These are phyloP conservation scores for Slavum lentiscoides DNA, from an alignment of 2,888 invertebrate species.

Conservation along the genomic window DNA sequence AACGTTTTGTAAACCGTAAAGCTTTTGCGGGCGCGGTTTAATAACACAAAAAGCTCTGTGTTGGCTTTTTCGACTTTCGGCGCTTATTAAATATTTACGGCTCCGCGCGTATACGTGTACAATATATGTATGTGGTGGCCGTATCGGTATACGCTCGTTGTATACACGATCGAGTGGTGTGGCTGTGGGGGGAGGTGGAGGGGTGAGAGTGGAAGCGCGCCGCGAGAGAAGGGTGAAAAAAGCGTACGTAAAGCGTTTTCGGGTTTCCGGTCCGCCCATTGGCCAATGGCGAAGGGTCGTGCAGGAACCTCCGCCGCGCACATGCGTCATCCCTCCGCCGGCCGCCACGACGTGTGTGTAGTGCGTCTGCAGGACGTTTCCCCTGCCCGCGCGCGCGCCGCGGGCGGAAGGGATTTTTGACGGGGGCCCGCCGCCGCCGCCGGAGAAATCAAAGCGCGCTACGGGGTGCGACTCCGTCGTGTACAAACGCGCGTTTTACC, in stretches of 20 bases:
- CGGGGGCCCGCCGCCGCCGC: neutral
- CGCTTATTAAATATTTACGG: conserved; percentile 53
- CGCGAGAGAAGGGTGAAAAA: conserved; percentile 42
- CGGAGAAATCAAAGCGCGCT: conserved; percentile 13
- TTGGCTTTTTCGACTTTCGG: conserved; percentile 51
- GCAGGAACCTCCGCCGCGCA: conserved; percentile 33
- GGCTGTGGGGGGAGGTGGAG: neutral
- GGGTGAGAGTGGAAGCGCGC: neutral
- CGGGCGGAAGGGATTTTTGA: conserved; percentile 21
- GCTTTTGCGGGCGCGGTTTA: conserved; percentile 52
- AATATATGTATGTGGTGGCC: neutral
- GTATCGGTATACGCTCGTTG: neutral
- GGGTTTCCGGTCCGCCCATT: conserved; percentile 53
- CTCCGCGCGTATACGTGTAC: neutral
- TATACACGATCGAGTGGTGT: neutral
- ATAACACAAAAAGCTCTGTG: conserved; percentile 52
- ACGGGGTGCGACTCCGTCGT: no score
- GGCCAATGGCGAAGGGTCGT: conserved; percentile 50
- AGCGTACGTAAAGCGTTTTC: conserved; percentile 53
- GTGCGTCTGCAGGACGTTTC: no score
- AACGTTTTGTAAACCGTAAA: conserved; percentile 52
- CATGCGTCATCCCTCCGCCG: conserved; percentile 46
- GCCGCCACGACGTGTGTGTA: neutral
- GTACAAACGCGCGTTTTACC: no score
- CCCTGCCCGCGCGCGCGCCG: neutral